A percentile compares a stretch with the other conserved stretches of the same genome.
phyloP scores from a whole-genome alignment of 1,140 invertebrate genomes.

The Oppia nitens region DNA sequence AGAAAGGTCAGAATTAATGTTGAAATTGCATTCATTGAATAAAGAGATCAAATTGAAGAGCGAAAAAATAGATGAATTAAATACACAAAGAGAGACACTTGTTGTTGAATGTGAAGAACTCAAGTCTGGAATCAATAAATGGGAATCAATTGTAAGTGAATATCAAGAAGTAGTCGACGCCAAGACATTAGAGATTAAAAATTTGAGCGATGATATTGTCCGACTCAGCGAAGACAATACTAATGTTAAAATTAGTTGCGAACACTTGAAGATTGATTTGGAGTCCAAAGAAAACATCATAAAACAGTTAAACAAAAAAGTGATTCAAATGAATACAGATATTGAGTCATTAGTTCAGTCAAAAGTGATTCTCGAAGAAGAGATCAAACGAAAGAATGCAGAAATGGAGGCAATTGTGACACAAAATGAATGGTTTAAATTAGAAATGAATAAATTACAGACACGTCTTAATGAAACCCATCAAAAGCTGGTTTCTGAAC shows the following conservation, averaged over 20 bases:
- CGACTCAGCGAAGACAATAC: conserved; percentile 1
- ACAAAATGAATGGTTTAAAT: conserved; percentile 33
- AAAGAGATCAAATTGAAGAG: neutral
- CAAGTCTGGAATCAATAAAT: conserved; percentile 11
- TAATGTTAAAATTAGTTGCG: conserved; percentile 25
- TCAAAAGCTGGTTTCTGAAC: conserved; percentile 29
- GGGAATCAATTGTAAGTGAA: conserved; percentile 27
- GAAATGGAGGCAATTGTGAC: conserved; percentile 29
- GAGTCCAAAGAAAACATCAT: conserved; percentile 29
- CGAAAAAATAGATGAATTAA: neutral
- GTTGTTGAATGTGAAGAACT: conserved; percentile 3
- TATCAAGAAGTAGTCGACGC: conserved; percentile 28
- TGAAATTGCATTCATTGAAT: conserved; percentile 4
- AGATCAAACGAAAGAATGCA: conserved; percentile 26
- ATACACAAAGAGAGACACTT: neutral
- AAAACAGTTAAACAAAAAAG: conserved; percentile 31
- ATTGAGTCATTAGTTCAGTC: conserved; percentile 28
- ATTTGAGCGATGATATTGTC: conserved; percentile 26
- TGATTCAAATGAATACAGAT: conserved; percentile 33
- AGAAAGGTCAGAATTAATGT: neutral
- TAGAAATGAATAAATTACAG: conserved; percentile 30
- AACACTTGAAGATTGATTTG: conserved; percentile 28
- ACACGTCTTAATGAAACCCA: conserved; percentile 27
- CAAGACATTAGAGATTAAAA: conserved; percentile 26
- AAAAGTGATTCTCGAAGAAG: conserved; percentile 30